These are phyloP conservation scores for Dryoscopus gambensis DNA, from an alignment of 2,113 vertebrate species.

Conservation along the genomic window DNA sequence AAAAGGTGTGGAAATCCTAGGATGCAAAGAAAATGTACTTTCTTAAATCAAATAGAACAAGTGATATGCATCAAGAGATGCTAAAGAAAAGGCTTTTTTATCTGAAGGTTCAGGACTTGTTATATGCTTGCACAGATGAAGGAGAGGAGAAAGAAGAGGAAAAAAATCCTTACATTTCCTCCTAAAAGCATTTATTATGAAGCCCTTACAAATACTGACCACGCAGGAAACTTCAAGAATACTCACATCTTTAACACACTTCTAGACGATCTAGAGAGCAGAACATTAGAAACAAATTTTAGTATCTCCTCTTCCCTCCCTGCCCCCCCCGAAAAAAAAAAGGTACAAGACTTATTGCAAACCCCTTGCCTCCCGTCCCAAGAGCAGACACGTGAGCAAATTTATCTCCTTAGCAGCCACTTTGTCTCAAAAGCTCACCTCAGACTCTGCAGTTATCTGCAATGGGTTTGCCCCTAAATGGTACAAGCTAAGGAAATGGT, in stretches of 20 bases:
- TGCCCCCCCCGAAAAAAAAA: not conserved
- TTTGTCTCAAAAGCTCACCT: not conserved
- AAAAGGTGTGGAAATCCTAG: constrained; percentile 41
- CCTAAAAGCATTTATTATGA: constrained; percentile 20
- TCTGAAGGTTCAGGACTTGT: constrained; percentile 38
- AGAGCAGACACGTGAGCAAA: not conserved
- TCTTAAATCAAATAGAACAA: constrained; percentile 49
- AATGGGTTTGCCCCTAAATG: not conserved
- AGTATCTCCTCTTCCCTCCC: not conserved
- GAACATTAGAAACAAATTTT: not conserved
- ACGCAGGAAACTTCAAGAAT: not conserved
- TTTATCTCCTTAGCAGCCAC: not conserved
- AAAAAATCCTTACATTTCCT: not conserved
- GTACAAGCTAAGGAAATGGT: rapidly evolving
- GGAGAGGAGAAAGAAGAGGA: not conserved
- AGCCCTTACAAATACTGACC: constrained; percentile 23
- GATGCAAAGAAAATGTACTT: constrained; percentile 37
- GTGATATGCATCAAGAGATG: constrained; percentile 42
- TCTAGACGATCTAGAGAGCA: not conserved
- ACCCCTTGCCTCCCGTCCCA: not conserved
- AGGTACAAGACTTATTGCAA: not conserved
- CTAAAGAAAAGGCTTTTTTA: constrained; percentile 54
- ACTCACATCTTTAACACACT: not conserved
- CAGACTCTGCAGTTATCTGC: not conserved
- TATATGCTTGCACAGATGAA: not conserved